Evolutionary conservation across 2,113 vertebrate species (phyloP), one percentile per base, ranked within the genome.

Genomic region (Oenanthe melanoleuca): DNA sequence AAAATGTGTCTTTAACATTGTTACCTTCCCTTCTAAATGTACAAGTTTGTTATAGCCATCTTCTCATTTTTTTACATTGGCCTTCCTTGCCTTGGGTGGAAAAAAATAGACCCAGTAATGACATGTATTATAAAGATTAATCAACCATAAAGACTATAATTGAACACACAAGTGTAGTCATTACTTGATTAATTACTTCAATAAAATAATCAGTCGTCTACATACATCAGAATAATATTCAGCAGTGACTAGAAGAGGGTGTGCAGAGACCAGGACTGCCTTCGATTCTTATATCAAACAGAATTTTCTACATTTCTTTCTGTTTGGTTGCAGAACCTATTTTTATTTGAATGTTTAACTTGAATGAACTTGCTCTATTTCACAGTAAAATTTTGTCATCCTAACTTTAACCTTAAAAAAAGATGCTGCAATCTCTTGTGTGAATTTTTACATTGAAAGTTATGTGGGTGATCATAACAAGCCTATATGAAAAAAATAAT

Each of bases 101-200:
- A 94, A 83, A 94, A 96, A 97, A 94, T 33, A 83, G 74, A 97
- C 73, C 75, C 82, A 80, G 87, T 95, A 97, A 97, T 95, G 91
- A 84, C 94, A 94, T 95, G 93, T 97, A 97, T 97, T 97, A 97
- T 95, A 97, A 98, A 97, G 97, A 97, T 97, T 97, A 98, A 98
- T 97, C 98, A 98, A 97, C 94, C 97, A 95, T 97, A 97, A 97
- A 96, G 78, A 93, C 91, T 97, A 57, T 97, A 98, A 98, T 98
- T 98, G 97, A 98, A 98, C 95, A 96, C 95, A 97, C 95, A 97
- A 98, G 97, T 93, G 72, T 97, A 97, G 96, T 97, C 97, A 98
- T 98, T 98, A 96, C 96, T 96, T 98, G 98, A 98, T 98, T 97
- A 98, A 98, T 98, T 98, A 95, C 96, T 97, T 97, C 92, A 96